Evolutionary conservation across 2,113 vertebrate species (phyloP).

Genomic region (Toxotes jaculatrix): DNA sequence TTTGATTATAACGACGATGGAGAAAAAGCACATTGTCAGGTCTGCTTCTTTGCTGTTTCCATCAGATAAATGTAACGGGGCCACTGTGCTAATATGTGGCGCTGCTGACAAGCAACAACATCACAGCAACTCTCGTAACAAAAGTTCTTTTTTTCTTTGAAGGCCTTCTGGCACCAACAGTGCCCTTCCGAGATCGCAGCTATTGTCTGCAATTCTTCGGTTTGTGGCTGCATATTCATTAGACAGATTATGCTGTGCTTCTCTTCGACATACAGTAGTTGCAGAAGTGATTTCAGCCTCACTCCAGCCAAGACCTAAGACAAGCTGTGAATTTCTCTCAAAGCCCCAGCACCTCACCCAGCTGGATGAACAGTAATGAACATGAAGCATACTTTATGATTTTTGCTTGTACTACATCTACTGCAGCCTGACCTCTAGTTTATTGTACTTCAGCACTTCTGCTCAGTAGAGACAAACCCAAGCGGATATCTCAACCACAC

Average conservation of each 20-base stretch:
- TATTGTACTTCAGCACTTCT: conserved; percentile 51
- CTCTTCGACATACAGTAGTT: conserved; percentile 7
- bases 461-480: conserved; percentile 36
- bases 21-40: conserved; percentile 52
- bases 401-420: neutral
- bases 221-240: conserved; percentile 11
- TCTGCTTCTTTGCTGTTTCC: conserved; percentile 17
- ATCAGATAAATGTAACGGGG: conserved; percentile 46
- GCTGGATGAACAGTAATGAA: conserved; percentile 57
- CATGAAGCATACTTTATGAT: conserved; percentile 6
- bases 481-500: conserved; percentile 24
- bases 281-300: conserved; percentile 29
- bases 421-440: conserved; percentile 21
- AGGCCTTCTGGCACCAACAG: conserved; percentile 17
- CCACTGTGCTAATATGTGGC: conserved; percentile 34
- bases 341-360: conserved; percentile 42
- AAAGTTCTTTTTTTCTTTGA: conserved; percentile 11
- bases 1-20: conserved; percentile 61
- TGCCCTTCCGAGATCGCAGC: conserved; percentile 9
- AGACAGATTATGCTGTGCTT: conserved; percentile 10
- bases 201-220: conserved; percentile 14
- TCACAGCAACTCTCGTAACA: conserved; percentile 21
- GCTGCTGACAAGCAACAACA: conserved; percentile 6
- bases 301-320: conserved; percentile 21
- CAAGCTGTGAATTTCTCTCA: conserved; percentile 44